These are phyloP conservation scores for Eupelmus urozonus DNA, from an alignment of 2,888 invertebrate species.

Conservation along the genomic window DNA sequence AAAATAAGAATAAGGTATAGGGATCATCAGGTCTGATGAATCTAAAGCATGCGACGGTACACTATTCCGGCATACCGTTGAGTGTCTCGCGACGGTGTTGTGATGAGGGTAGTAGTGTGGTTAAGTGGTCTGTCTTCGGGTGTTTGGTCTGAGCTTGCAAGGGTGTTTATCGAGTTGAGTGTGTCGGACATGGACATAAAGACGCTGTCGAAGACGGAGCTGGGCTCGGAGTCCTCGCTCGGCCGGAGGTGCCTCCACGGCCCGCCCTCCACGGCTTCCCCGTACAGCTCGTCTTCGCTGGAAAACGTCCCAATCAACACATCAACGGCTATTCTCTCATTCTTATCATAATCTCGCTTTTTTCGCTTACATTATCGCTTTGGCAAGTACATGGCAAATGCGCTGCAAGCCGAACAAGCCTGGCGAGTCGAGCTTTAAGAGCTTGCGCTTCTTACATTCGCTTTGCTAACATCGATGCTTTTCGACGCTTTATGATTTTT, in stretches of 20 bases:
- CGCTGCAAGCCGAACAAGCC: conserved; percentile 43
- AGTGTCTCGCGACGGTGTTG: conserved; percentile 74
- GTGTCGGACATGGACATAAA: conserved; percentile 77
- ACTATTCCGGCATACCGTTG: conserved; percentile 70
- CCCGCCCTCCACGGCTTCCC: conserved; percentile 66
- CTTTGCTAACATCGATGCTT: conserved; percentile 27
- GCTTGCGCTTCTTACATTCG: not conserved
- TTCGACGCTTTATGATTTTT: not conserved
- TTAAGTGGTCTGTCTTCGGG: conserved; percentile 76
- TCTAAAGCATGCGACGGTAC: conserved; percentile 46
- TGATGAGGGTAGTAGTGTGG: conserved; percentile 71
- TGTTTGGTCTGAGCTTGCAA: conserved; percentile 76
- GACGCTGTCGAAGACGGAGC: conserved; percentile 75
- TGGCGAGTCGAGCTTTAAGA: not conserved
- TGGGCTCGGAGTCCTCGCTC: conserved; percentile 74
- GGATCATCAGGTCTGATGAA: not conserved
- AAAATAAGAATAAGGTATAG: not conserved
- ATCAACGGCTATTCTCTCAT: conserved; percentile 20
- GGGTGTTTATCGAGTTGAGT: conserved; percentile 76
- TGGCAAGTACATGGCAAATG: no score
- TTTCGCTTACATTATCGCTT: not conserved
- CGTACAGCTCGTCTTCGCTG: conserved; percentile 71
- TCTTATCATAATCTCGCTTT: not conserved
- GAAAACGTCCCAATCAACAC: conserved; percentile 65
- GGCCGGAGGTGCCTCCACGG: conserved; percentile 70